Conservation (phyloP, 2,888 invertebrate genomes). For the Parapristionchus giblindavisi region DNA sequence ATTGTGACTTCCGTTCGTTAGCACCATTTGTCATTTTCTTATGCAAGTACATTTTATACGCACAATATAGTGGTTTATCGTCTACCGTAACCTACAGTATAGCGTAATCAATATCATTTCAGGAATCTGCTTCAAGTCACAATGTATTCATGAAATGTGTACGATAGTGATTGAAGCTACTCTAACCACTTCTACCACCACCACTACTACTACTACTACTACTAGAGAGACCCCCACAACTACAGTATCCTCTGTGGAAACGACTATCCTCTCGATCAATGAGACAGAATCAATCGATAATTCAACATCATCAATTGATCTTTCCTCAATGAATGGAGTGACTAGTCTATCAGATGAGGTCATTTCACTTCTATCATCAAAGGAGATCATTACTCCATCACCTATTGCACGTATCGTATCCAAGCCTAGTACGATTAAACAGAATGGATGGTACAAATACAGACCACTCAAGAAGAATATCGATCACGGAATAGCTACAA, state of each 20-base stretch:
- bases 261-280: not conserved
- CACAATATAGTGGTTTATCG: too few relatives aligned
- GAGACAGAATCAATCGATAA: conserved; percentile 20
- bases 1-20: too few relatives aligned
- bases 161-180: conserved; percentile 19
- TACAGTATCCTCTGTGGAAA: not conserved
- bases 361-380: not conserved
- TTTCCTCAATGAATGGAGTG: conserved; percentile 5
- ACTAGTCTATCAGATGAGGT: conserved; percentile 19
- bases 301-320: not conserved
- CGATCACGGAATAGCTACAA: not conserved
- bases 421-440: not conserved
- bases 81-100: too few relatives aligned
- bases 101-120: not conserved
- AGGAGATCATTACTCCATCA: conserved; percentile 10
- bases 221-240: not conserved
- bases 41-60: too few relatives aligned
- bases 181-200: conserved; percentile 4
- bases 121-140: conserved; percentile 22
- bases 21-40: too few relatives aligned
- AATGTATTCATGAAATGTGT: conserved; percentile 18
- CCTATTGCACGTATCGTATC: not conserved
- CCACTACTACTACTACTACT: conserved; percentile 3
- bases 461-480: not conserved
- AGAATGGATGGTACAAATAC: conserved; percentile 30